Conservation (phyloP, 2,797 vertebrate species). For the Coreius guichenoti region DNA sequence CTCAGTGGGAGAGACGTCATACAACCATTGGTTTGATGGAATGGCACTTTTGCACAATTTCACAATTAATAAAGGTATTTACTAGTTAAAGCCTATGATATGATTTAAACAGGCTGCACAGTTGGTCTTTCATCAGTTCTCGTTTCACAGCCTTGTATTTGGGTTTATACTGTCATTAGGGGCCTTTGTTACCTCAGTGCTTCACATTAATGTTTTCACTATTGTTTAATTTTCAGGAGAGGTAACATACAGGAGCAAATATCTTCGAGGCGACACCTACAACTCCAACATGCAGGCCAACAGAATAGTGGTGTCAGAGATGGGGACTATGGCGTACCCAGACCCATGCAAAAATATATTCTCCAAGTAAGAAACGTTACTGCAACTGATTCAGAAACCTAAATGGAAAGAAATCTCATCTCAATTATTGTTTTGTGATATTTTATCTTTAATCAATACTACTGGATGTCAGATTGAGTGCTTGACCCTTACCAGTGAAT, state of each 20-base stretch:
- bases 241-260: slow-evolving; percentile 89
- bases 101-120: background rate
- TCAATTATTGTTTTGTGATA: background rate
- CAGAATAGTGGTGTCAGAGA: slow-evolving; percentile 95
- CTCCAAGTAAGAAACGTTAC: slow-evolving; percentile 82
- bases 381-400: background rate
- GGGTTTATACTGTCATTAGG: background rate
- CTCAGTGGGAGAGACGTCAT: slow-evolving; percentile 81
- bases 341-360: slow-evolving; percentile 95
- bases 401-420: background rate
- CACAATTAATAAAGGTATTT: slow-evolving; percentile 85
- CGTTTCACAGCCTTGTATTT: background rate
- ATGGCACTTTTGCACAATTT: slow-evolving; percentile 92
- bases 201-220: background rate
- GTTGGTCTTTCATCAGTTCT: background rate
- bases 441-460: background rate
- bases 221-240: slow-evolving; percentile 79
- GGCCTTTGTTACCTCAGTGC: background rate
- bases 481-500: background rate
- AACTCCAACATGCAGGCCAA: slow-evolving; percentile 87
- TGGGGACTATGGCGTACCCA: slow-evolving; percentile 97
- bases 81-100: background rate
- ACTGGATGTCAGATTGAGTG: background rate
- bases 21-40: slow-evolving; percentile 97
- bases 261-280: slow-evolving; percentile 88